Conservation (phyloP, 2,113 vertebrate genomes). For the Anas platyrhynchos region DNA sequence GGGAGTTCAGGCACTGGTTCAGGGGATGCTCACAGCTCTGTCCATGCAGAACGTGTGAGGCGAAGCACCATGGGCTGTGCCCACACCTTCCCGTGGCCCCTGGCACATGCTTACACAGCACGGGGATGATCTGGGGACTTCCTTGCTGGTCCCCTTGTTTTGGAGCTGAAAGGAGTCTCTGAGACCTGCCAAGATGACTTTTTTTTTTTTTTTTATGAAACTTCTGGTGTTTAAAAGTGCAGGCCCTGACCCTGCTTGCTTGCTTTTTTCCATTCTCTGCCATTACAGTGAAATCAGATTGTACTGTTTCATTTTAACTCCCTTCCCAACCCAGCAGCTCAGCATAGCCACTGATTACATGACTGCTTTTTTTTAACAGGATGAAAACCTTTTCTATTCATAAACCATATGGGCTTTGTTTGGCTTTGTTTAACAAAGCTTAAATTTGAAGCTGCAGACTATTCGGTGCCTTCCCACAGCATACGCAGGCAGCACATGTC, state of each 20-base stretch:
- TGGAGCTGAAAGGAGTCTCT: background rate
- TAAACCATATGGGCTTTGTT: conserved; percentile 45
- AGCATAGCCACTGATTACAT: background rate
- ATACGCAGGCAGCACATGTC: background rate
- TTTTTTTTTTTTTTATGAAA: background rate
- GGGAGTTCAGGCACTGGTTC: background rate
- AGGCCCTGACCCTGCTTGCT: background rate
- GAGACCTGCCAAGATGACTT: background rate
- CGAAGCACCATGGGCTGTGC: background rate
- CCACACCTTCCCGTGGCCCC: background rate
- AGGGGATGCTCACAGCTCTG: background rate
- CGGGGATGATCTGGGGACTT: background rate
- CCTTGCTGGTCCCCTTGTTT: rapidly evolving
- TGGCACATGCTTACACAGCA: background rate
- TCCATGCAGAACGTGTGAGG: background rate
- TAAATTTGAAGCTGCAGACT: conserved; percentile 43
- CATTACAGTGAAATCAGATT: background rate
- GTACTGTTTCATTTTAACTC: background rate
- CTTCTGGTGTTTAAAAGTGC: background rate
- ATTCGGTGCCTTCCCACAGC: conserved; percentile 3
- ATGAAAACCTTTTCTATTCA: conserved; percentile 32
- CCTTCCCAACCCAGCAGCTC: background rate
- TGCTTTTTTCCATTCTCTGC: background rate
- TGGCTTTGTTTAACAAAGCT: conserved; percentile 46
- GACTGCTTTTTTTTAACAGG: background rate